These are phyloP conservation scores for Rutilus rutilus DNA, from an alignment of 2,113 vertebrate genomes.

Conservation along the genomic window DNA sequence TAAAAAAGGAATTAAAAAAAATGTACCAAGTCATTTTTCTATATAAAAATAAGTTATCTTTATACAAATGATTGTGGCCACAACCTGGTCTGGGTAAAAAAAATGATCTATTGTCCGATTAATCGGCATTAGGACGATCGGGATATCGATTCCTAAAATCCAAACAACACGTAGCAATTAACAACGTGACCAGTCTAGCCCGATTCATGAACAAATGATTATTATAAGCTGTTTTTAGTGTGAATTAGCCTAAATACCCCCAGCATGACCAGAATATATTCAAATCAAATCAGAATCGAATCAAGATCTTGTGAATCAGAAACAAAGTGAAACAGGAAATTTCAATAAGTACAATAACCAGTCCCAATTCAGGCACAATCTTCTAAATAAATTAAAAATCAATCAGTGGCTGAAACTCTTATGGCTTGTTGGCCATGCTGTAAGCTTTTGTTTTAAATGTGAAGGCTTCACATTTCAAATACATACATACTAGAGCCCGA, in stretches of 20 bases:
- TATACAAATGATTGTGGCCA: neutral
- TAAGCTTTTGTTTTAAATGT: neutral
- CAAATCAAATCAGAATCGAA: neutral
- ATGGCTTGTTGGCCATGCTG: neutral
- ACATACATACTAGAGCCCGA: no score
- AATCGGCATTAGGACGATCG: neutral
- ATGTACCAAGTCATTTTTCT: neutral
- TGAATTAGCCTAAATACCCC: no score
- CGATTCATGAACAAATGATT: neutral
- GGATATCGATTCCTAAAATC: neutral
- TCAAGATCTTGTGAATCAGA: neutral
- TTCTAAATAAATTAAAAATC: no score
- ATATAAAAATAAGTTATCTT: neutral
- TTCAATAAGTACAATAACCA: neutral
- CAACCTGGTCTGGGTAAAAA: neutral
- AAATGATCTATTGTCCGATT: neutral
- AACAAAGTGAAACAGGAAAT: neutral
- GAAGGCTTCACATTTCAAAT: neutral
- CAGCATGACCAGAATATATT: neutral
- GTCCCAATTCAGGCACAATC: no score
- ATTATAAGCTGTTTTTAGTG: no score
- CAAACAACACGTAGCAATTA: neutral
- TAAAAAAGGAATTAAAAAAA: neutral
- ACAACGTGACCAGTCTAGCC: neutral
- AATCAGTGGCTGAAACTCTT: neutral